Conservation (phyloP, 2,113 vertebrate species). For the Onychorhynchus coronatus region DNA sequence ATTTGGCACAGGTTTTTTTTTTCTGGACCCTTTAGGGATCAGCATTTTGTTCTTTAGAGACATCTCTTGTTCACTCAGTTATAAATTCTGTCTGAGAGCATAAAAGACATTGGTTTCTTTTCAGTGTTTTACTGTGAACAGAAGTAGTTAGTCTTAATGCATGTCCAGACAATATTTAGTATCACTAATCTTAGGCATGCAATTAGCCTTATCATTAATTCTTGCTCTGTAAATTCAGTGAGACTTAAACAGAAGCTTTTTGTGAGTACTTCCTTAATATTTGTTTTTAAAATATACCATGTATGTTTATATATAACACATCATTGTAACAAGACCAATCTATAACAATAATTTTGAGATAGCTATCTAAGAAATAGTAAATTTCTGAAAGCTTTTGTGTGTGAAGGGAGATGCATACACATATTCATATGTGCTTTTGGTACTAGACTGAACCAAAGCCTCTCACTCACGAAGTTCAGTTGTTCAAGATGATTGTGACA, state of each 20-base stretch:
- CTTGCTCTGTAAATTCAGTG: background rate
- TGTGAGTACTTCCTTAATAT: background rate
- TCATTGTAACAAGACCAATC: background rate
- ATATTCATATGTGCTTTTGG: background rate
- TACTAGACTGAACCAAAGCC: background rate
- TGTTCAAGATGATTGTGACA: background rate
- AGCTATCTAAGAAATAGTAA: background rate
- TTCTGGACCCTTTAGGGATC: background rate
- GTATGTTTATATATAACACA: background rate
- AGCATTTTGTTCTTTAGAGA: background rate
- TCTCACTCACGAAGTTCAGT: fast-evolving
- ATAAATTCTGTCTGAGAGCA: background rate
- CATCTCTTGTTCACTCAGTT: background rate
- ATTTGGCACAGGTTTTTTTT: background rate
- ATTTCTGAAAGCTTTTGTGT: background rate
- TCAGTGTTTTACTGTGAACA: background rate
- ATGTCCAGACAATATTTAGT: background rate
- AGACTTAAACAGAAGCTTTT: background rate
- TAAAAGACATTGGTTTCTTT: background rate
- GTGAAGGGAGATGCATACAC: background rate
- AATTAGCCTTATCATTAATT: background rate
- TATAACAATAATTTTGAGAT: background rate
- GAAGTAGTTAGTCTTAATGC: background rate
- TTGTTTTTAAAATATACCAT: background rate
- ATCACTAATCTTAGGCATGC: background rate